These are phyloP conservation scores for Ramphastos sulfuratus DNA, from an alignment of 2,113 vertebrate species.

Conservation along the genomic window DNA sequence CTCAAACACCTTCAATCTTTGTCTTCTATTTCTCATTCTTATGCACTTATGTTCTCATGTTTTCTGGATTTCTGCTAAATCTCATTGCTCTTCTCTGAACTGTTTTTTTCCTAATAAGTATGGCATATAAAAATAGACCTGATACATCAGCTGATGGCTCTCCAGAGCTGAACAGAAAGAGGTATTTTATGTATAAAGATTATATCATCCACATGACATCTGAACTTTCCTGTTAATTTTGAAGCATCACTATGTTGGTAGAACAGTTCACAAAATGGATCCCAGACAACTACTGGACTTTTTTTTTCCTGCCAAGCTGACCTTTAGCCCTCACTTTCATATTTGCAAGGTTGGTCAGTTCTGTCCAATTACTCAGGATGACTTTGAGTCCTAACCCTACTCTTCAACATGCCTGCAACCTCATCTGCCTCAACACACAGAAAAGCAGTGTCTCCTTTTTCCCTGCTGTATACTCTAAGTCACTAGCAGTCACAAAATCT, in stretches of 20 bases:
- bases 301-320: neutral
- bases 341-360: neutral
- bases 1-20: neutral
- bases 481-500: neutral
- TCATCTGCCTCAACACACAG: neutral
- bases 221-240: neutral
- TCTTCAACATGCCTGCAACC: neutral
- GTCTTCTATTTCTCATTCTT: neutral
- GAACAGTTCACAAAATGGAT: neutral
- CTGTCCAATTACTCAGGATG: neutral
- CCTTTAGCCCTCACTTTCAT: neutral
- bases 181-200: neutral
- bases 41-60: fast-evolving
- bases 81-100: neutral
- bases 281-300: neutral
- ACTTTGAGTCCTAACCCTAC: neutral
- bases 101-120: neutral
- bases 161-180: neutral
- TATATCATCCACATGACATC: neutral
- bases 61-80: neutral
- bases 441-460: neutral
- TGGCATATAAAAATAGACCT: neutral
- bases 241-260: neutral
- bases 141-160: neutral
- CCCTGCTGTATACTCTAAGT: neutral